phyloP scores from a whole-genome alignment of 1,140 invertebrate genomes.

The Drosophila subobscura region DNA sequence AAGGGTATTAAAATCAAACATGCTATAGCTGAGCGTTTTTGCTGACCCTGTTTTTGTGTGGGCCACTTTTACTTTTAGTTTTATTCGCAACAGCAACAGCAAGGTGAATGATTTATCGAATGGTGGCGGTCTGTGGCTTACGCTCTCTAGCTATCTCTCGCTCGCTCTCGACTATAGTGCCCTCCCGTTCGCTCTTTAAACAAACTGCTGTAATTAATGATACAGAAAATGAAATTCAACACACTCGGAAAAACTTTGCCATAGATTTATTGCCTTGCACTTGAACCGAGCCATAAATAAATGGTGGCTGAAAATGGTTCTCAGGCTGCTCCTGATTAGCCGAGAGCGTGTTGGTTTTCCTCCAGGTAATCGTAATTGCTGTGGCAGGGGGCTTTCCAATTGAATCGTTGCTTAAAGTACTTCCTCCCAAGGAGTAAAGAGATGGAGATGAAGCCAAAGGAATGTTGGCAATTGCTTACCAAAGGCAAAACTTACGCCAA shows the following conservation, averaged over 20 bases:
- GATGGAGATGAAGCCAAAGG: conserved; percentile 3
- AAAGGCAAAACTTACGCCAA: too few relatives aligned
- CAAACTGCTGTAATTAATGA: conserved; percentile 51
- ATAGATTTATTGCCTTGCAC: conserved; percentile 52
- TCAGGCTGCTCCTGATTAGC: conserved; percentile 25
- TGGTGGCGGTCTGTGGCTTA: conserved; percentile 28
- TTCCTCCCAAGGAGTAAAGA: conserved; percentile 7
- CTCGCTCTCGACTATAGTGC: background rate
- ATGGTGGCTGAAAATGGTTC: conserved; percentile 30
- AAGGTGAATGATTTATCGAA: conserved; percentile 67
- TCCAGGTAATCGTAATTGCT: conserved; percentile 23
- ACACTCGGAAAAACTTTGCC: conserved; percentile 43
- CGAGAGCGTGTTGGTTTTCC: conserved; percentile 21
- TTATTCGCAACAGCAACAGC: conserved; percentile 24
- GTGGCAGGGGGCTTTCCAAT: background rate
- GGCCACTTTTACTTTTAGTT: conserved; percentile 34
- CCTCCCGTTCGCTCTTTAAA: conserved; percentile 30
- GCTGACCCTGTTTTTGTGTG: conserved; percentile 19
- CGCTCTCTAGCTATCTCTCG: conserved; percentile 14
- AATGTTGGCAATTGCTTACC: background rate
- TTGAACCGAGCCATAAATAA: conserved; percentile 50
- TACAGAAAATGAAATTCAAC: conserved; percentile 54
- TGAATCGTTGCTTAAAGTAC: background rate
- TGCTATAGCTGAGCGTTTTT: background rate
- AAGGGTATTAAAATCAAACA: too few relatives aligned